phyloP scores from a whole-genome alignment of 2,797 vertebrate genomes.

The Takifugu rubripes region DNA sequence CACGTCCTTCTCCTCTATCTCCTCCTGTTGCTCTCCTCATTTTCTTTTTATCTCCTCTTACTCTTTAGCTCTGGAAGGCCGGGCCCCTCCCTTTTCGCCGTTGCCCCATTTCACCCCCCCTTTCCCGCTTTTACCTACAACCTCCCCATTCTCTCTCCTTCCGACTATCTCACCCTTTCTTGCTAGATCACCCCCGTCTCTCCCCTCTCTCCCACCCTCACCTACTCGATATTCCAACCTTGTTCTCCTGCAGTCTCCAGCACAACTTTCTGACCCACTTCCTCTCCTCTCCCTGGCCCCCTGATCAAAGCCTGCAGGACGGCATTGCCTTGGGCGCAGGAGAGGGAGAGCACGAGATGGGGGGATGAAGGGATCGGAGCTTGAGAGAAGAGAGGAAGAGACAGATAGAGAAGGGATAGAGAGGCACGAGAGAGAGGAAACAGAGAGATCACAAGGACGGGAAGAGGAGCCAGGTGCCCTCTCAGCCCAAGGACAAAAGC shows the following conservation, averaged over 20 bases:
- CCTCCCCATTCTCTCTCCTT: slow-evolving; percentile 6
- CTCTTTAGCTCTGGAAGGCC: slow-evolving; percentile 54
- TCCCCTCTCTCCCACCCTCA: slow-evolving; percentile 59
- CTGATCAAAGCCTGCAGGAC: slow-evolving; percentile 83
- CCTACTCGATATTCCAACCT: slow-evolving; percentile 86
- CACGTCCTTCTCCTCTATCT: slow-evolving; percentile 75
- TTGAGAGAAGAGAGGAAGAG: slow-evolving; percentile 66
- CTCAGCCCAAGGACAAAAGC: slow-evolving; percentile 79
- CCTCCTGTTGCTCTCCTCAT: slow-evolving; percentile 72
- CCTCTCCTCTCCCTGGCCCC: slow-evolving; percentile 80
- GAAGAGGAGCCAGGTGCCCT: slow-evolving; percentile 74
- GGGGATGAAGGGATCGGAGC: slow-evolving; percentile 68
- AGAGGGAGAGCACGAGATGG: slow-evolving; percentile 68
- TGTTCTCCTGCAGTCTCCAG: slow-evolving; percentile 84
- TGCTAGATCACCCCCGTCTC: slow-evolving; percentile 64
- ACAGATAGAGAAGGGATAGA: slow-evolving; percentile 72
- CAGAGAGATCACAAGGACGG: slow-evolving; percentile 75
- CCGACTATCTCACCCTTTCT: slow-evolving; percentile 35
- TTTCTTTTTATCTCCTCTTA: slow-evolving; percentile 71
- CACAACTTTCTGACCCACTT: slow-evolving; percentile 85
- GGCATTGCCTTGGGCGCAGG: slow-evolving; percentile 79
- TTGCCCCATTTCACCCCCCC: slow-evolving; percentile 14
- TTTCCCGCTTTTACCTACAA: slow-evolving; percentile 17
- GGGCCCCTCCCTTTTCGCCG: slow-evolving; percentile 14
- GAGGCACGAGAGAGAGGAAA: slow-evolving; percentile 64